Evolutionary conservation across 2,797 vertebrate genomes (phyloP).

Genomic region (Chelon auratus): DNA sequence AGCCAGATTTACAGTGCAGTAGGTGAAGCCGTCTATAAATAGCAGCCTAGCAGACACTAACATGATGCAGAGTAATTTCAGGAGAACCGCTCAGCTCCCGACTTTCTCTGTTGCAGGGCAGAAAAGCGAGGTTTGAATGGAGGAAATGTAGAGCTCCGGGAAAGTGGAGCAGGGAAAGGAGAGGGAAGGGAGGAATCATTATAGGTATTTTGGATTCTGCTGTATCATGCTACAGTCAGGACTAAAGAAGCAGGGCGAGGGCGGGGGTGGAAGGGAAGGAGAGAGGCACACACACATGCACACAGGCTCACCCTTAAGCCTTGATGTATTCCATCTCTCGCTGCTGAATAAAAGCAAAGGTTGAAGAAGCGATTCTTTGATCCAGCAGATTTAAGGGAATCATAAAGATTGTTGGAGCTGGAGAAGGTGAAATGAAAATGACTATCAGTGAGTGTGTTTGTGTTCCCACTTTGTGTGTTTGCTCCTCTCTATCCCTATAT

Average conservation of each 20-base stretch:
- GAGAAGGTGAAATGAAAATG: slow-evolving; percentile 26
- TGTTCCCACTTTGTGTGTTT: slow-evolving; percentile 4
- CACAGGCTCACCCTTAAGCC: slow-evolving; percentile 17
- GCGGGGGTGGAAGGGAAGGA: background rate
- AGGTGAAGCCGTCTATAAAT: slow-evolving; percentile 58
- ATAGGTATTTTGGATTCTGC: slow-evolving; percentile 58
- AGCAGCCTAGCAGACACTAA: slow-evolving; percentile 41
- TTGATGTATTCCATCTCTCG: slow-evolving; percentile 49
- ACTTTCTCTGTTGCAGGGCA: slow-evolving; percentile 70
- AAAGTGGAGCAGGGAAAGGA: slow-evolving; percentile 6
- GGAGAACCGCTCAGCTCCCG: slow-evolving; percentile 40
- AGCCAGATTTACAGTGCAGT: slow-evolving; percentile 42
- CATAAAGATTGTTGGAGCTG: slow-evolving; percentile 42
- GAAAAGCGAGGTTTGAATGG: slow-evolving; percentile 34
- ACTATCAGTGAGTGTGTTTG: slow-evolving; percentile 2
- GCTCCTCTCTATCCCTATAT: slow-evolving; percentile 9
- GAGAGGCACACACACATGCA: background rate
- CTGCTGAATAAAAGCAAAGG: slow-evolving; percentile 23
- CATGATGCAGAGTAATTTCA: slow-evolving; percentile 57
- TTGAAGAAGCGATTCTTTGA: slow-evolving; percentile 52
- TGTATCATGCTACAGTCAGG: slow-evolving; percentile 55
- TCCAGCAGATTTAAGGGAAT: slow-evolving; percentile 53
- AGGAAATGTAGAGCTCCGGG: slow-evolving; percentile 12
- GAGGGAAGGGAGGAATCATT: background rate
- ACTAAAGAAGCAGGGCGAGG: slow-evolving; percentile 5